Conservation (phyloP, 2,113 vertebrate species). For the Cynoglossus semilaevis region DNA sequence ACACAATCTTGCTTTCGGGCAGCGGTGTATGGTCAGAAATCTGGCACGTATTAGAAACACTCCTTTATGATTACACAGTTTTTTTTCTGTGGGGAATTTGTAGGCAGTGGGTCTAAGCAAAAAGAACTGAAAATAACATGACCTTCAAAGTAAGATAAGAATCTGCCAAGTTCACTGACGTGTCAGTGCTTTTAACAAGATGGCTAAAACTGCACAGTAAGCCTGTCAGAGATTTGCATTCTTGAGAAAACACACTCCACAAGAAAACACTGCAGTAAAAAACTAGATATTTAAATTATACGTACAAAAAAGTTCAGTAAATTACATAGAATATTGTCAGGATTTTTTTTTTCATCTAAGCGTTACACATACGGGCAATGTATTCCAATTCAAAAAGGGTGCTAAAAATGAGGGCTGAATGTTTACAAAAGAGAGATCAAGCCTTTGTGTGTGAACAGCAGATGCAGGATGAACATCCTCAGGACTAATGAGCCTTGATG, state of each 20-base stretch:
- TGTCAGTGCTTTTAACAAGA: conserved; percentile 6
- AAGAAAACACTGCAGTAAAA: neutral
- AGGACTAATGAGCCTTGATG: conserved; percentile 34
- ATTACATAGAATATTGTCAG: too few relatives aligned
- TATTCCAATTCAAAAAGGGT: conserved; percentile 4
- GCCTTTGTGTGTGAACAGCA: conserved; percentile 31
- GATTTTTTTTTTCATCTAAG: neutral
- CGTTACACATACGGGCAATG: conserved; percentile 5
- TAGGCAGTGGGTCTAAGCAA: conserved; percentile 33
- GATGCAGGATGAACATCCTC: conserved; percentile 21
- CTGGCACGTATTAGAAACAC: neutral
- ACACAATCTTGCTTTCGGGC: too few relatives aligned
- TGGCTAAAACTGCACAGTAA: conserved; percentile 4
- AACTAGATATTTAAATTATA: too few relatives aligned
- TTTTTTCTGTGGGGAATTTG: conserved; percentile 13
- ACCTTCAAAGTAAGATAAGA: conserved; percentile 34
- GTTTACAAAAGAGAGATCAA: conserved; percentile 15
- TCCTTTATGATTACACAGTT: too few relatives aligned
- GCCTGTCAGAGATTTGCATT: conserved; percentile 13
- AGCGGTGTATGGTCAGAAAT: neutral
- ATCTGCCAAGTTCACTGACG: conserved; percentile 29
- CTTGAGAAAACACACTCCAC: conserved; percentile 9
- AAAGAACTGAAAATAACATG: conserved; percentile 32
- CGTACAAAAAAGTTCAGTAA: neutral
- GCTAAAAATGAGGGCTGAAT: conserved; percentile 8